Conservation (phyloP, 2,113 vertebrate species). For the Psilopsiagon aymara region DNA sequence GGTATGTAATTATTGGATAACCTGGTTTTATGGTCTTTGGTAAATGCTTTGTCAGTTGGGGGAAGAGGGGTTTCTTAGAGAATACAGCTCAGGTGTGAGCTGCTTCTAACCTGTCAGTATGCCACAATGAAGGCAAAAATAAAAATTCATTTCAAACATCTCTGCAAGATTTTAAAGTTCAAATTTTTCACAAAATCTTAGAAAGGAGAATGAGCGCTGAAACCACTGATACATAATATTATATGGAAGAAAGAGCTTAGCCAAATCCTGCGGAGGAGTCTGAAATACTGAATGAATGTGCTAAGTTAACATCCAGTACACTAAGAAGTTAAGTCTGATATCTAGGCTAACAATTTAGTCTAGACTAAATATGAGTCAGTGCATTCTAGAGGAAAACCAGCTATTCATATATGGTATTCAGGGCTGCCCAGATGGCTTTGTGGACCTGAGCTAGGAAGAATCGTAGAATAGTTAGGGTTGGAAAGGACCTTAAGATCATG, state of each 20-base stretch:
- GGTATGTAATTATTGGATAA: constrained; percentile 72
- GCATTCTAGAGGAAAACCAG: neutral
- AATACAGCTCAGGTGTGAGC: neutral
- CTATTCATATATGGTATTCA: neutral
- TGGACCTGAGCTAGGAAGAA: neutral
- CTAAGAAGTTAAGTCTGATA: neutral
- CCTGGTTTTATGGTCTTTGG: neutral
- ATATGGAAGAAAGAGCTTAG: neutral
- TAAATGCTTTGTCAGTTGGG: neutral
- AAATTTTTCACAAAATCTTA: neutral
- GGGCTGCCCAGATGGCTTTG: neutral
- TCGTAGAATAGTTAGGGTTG: too few species aligned
- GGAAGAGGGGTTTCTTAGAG: neutral
- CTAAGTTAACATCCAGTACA: neutral
- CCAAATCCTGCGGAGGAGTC: neutral
- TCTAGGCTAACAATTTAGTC: neutral
- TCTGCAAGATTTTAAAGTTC: neutral
- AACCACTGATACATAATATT: neutral
- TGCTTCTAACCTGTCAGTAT: neutral
- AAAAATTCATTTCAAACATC: neutral
- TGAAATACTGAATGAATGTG: neutral
- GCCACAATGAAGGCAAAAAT: neutral
- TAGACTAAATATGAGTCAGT: neutral
- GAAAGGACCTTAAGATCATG: too few species aligned
- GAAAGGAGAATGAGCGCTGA: neutral